These are phyloP conservation scores for Beris morrisii DNA, from an alignment of 2,888 invertebrate genomes.

Conservation along the genomic window DNA sequence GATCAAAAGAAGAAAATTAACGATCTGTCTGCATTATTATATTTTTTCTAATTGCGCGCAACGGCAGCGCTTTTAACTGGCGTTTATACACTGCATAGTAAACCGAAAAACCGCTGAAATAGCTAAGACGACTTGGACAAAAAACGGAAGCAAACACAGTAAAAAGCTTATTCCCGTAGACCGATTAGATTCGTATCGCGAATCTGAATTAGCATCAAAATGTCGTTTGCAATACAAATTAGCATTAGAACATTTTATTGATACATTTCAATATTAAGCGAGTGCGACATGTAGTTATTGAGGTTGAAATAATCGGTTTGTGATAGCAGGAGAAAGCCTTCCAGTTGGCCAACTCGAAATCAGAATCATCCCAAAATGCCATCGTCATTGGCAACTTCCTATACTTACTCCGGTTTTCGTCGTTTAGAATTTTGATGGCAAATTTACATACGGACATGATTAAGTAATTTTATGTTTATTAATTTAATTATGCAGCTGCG, in stretches of 20 bases:
- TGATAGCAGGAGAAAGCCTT: neutral
- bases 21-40: too few species aligned
- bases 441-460: slow-evolving; percentile 32
- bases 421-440: neutral
- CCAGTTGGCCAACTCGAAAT: neutral
- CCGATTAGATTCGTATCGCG: slow-evolving; percentile 23
- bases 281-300: neutral
- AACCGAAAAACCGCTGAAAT: too few species aligned
- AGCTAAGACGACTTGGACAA: slow-evolving; percentile 2
- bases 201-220: slow-evolving; percentile 28
- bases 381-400: neutral
- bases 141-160: slow-evolving; percentile 20
- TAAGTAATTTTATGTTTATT: slow-evolving; percentile 34
- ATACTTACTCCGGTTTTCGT: neutral
- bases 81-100: too few species aligned
- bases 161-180: slow-evolving; percentile 8
- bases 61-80: too few species aligned
- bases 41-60: too few species aligned
- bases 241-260: slow-evolving; percentile 20
- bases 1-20: too few species aligned
- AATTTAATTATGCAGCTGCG: slow-evolving; percentile 30
- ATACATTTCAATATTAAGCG: slow-evolving; percentile 16
- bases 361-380: neutral
- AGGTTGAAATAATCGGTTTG: too few species aligned
- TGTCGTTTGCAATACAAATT: slow-evolving; percentile 30